Conservation (phyloP, 2,113 vertebrate species). For the Turdus rufiventris region DNA sequence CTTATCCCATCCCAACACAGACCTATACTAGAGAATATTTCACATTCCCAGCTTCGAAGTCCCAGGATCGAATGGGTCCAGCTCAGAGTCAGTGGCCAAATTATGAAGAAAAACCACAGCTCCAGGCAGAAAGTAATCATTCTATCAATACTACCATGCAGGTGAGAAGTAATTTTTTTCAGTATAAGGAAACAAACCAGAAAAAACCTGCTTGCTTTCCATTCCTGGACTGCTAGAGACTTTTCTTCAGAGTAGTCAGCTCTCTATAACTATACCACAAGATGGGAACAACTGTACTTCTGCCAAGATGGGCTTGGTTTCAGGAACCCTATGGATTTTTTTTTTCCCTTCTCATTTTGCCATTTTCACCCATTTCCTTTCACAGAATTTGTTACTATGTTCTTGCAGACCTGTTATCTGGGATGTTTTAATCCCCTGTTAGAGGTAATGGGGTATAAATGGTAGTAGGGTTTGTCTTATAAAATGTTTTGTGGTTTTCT, state of each 20-base stretch:
- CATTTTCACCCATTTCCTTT: rapidly evolving
- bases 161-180: conserved; percentile 71
- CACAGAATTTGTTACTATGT: not conserved
- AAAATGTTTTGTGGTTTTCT: not conserved
- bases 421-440: not conserved
- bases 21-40: conserved; percentile 96
- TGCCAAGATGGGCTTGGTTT: not conserved
- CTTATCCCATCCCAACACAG: conserved; percentile 97
- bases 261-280: not conserved
- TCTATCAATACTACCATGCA: conserved; percentile 78
- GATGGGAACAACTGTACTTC: not conserved
- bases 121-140: conserved; percentile 75
- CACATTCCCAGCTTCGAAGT: conserved; percentile 93
- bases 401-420: not conserved
- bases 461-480: not conserved
- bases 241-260: not conserved
- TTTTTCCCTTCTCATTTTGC: not conserved
- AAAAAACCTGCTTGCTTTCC: not conserved
- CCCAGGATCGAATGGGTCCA: conserved; percentile 86
- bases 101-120: conserved; percentile 81
- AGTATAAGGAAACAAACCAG: not conserved
- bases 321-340: not conserved
- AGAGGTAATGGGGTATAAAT: not conserved
- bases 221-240: not conserved
- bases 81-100: conserved; percentile 83